Percentiles rank a stretch among this genome's conserved stretches.
Evolutionary conservation across 2,797 vertebrate genomes (phyloP).

Genomic region (Macrochelys suwanniensis): DNA sequence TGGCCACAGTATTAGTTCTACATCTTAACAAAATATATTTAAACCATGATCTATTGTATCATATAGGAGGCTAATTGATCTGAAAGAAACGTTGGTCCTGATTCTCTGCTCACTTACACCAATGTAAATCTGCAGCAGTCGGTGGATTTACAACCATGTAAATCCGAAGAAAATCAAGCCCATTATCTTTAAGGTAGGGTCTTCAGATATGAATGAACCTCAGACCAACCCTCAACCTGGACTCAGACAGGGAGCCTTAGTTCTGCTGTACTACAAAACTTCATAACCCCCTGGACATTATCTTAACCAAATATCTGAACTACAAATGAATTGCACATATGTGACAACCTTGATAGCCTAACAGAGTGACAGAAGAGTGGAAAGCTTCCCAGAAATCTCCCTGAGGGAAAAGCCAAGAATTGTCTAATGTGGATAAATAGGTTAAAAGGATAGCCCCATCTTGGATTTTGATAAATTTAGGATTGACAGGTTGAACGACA

Average conservation of each 20-base stretch:
- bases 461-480: constrained; percentile 72
- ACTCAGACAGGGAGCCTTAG: not conserved
- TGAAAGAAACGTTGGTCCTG: not conserved
- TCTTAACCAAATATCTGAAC: constrained; percentile 52
- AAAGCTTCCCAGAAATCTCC: constrained; percentile 58
- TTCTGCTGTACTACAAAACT: constrained; percentile 13
- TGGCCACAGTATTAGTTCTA: not conserved
- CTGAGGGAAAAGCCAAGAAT: constrained; percentile 70
- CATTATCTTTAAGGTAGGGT: not conserved
- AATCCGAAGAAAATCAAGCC: not conserved
- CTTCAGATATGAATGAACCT: not conserved
- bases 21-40: not conserved
- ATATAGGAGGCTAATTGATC: not conserved
- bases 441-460: constrained; percentile 72
- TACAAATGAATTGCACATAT: constrained; percentile 63
- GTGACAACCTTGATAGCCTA: constrained; percentile 72
- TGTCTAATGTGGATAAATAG: constrained; percentile 77
- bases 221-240: not conserved
- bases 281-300: constrained; percentile 28
- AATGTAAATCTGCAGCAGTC: not conserved
- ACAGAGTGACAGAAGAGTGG: constrained; percentile 46
- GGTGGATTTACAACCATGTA: constrained; percentile 8
- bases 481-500: constrained; percentile 74
- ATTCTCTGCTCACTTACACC: not conserved
- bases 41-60: not conserved